Evolutionary conservation across 2,797 vertebrate species (phyloP).

Genomic region (Propithecus deckenii): DNA sequence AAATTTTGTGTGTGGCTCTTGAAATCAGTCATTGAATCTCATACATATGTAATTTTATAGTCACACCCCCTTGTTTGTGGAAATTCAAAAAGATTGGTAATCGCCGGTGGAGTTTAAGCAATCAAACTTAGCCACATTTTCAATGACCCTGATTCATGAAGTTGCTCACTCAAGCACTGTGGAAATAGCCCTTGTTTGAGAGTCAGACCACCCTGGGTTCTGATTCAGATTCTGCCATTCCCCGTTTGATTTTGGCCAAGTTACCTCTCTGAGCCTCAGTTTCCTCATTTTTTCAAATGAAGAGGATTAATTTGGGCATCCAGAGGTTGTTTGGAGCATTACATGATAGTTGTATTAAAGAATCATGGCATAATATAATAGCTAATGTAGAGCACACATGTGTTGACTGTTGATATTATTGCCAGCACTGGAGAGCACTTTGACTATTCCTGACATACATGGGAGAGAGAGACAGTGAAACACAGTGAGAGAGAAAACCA

Average conservation of each 20-base stretch:
- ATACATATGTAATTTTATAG: constrained; percentile 42
- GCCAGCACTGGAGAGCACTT: background rate
- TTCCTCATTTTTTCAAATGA: background rate
- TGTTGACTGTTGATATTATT: background rate
- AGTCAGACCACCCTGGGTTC: background rate
- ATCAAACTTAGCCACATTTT: background rate
- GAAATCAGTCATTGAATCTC: constrained; percentile 33
- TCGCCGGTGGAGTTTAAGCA: background rate
- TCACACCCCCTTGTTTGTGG: constrained; percentile 23
- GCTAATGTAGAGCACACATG: background rate
- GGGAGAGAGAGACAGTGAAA: background rate
- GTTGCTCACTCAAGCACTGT: background rate
- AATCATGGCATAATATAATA: background rate
- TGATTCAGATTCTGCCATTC: background rate
- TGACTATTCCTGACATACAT: background rate
- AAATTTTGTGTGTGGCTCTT: constrained; percentile 16
- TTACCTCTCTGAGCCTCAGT: background rate
- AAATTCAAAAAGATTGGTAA: constrained; percentile 60
- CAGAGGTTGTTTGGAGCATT: background rate
- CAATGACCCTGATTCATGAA: background rate
- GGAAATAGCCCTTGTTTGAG: background rate
- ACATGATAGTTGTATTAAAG: background rate
- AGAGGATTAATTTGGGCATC: background rate
- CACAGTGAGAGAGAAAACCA: background rate
- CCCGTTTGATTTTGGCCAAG: background rate